A percentile compares a stretch with the other conserved stretches of the same genome.
Evolutionary conservation across 2,888 invertebrate genomes (phyloP).

Genomic region (Sminthurinus aureus): DNA sequence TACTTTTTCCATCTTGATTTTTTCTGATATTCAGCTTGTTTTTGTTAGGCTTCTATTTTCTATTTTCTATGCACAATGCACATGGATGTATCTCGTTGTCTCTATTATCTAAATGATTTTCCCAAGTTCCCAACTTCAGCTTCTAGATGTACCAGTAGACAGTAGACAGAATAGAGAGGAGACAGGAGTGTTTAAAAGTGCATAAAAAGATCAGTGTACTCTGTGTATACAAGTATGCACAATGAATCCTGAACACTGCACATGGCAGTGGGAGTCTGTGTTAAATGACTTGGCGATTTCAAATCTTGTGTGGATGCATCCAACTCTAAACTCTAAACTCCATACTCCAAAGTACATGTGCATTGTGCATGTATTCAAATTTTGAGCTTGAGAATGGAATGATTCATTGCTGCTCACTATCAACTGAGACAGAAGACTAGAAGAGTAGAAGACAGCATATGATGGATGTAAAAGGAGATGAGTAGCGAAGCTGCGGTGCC

Average conservation of each 20-base stretch:
- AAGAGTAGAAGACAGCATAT: conserved; percentile 23
- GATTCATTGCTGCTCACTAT: conserved; percentile 11
- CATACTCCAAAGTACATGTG: no score
- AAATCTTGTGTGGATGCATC: neutral
- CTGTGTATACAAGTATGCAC: no score
- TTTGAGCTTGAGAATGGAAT: neutral
- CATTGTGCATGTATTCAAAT: neutral
- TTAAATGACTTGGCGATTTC: neutral
- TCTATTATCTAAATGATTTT: neutral
- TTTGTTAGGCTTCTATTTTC: no score
- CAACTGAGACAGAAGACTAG: neutral
- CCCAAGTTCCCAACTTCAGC: neutral
- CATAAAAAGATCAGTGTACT: no score
- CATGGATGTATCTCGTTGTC: neutral
- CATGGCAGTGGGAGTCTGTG: no score
- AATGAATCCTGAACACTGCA: no score
- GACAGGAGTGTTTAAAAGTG: no score
- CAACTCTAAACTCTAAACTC: neutral
- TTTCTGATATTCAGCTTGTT: neutral
- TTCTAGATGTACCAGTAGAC: no score
- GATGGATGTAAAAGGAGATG: conserved; percentile 11
- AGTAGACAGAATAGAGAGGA: no score
- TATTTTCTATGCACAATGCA: no score
- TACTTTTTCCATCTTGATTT: neutral
- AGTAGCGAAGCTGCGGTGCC: neutral